A percentile compares a stretch with the other conserved stretches of the same genome.
phyloP scores from a whole-genome alignment of 2,888 invertebrate genomes.

The Caenorhabditis doughertyi region DNA sequence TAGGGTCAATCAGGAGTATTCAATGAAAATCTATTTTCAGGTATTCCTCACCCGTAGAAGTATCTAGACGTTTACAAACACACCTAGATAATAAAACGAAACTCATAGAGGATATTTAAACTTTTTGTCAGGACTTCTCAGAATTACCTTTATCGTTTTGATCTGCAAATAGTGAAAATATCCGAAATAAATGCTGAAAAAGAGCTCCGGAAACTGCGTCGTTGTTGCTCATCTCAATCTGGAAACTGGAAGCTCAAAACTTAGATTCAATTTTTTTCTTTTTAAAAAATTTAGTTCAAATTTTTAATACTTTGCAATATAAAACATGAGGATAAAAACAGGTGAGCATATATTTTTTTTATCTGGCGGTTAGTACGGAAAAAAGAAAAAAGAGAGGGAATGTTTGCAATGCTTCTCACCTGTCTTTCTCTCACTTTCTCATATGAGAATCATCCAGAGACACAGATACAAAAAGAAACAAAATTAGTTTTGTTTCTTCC shows the following conservation, averaged over 20 bases:
- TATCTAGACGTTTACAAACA: too few species aligned
- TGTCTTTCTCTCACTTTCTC: conserved; percentile 26
- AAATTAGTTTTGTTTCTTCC: conserved; percentile 51
- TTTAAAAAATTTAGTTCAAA: too few species aligned
- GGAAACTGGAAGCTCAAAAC: not conserved
- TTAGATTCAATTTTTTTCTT: too few species aligned
- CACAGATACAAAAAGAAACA: conserved; percentile 50
- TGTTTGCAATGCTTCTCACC: conserved; percentile 59
- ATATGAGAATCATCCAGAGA: conserved; percentile 15
- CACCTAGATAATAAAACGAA: not conserved
- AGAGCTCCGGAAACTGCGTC: conserved; percentile 43
- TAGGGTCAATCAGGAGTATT: too few species aligned
- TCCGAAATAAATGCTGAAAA: conserved; percentile 59
- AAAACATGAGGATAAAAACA: conserved; percentile 12
- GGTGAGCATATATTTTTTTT: conserved; percentile 36
- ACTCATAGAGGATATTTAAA: not conserved
- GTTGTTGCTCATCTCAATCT: conserved; percentile 19
- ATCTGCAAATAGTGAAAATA: conserved; percentile 66
- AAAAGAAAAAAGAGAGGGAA: conserved; percentile 1
- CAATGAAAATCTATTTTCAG: too few species aligned
- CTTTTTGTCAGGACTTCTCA: not conserved
- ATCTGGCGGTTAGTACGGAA: conserved; percentile 11
- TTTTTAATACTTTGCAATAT: not conserved
- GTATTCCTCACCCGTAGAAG: too few species aligned
- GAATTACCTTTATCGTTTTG: conserved; percentile 42